A percentile compares a stretch with the other conserved stretches of the same genome.
Conservation (phyloP, 2,888 invertebrate genomes). For the Mimachlamys varia region DNA sequence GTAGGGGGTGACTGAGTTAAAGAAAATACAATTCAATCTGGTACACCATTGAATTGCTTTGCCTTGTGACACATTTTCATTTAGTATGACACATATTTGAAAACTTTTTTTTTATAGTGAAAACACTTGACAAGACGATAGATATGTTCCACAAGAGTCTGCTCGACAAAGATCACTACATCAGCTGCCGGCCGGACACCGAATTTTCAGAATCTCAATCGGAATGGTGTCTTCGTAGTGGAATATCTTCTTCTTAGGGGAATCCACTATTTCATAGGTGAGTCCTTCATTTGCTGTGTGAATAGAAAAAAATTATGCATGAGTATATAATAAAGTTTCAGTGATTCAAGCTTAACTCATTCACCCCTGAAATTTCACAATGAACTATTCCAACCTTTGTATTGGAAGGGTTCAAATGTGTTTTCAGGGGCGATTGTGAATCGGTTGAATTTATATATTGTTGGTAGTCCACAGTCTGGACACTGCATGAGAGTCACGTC, state of each 20-base stretch:
- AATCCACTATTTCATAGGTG: conserved; percentile 67
- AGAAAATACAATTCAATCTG: neutral
- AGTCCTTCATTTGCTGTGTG: conserved; percentile 71
- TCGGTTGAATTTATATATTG: too few species aligned
- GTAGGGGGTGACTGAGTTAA: too few species aligned
- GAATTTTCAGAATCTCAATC: conserved; percentile 73
- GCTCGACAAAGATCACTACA: neutral
- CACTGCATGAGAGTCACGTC: too few species aligned
- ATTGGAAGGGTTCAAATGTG: too few species aligned
- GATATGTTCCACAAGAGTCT: neutral
- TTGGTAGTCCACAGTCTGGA: too few species aligned
- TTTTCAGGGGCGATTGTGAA: too few species aligned
- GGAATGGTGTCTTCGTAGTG: conserved; percentile 75
- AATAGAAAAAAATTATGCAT: conserved; percentile 6
- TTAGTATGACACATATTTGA: neutral
- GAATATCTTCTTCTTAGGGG: conserved; percentile 68
- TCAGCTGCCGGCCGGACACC: conserved; percentile 12
- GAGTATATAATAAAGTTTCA: too few species aligned
- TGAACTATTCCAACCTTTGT: too few species aligned
- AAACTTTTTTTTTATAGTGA: neutral
- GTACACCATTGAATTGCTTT: neutral
- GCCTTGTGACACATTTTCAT: neutral
- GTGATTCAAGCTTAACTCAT: too few species aligned
- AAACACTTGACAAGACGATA: neutral
- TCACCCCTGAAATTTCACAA: too few species aligned